phyloP scores from a whole-genome alignment of 2,113 vertebrate species.

The Pteruthius melanotis region DNA sequence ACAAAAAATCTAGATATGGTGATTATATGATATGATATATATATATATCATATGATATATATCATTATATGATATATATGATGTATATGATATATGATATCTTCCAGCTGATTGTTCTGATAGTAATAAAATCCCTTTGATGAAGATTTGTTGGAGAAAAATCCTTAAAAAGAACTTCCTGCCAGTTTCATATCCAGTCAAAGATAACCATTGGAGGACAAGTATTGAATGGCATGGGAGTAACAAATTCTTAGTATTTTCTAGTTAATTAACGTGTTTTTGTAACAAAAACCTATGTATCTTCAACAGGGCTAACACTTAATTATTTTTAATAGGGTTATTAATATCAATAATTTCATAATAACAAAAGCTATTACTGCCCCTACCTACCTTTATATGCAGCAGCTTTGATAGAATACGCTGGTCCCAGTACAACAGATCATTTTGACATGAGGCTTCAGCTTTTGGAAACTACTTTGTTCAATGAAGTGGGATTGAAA shows the following conservation, averaged over 20 bases:
- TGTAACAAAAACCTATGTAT: neutral
- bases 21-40: no score
- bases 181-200: neutral
- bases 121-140: neutral
- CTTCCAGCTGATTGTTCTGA: neutral
- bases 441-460: neutral
- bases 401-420: neutral
- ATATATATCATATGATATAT: no score
- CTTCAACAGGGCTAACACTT: neutral
- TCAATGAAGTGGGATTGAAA: neutral
- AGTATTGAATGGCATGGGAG: neutral
- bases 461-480: neutral
- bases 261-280: neutral
- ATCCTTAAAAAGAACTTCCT: neutral
- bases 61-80: no score
- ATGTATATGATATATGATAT: no score
- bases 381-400: neutral
- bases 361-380: neutral
- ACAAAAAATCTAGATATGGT: neutral
- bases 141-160: neutral
- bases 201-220: rapidly evolving
- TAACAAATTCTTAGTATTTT: neutral
- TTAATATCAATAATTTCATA: neutral
- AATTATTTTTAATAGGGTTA: neutral
- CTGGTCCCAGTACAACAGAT: neutral